Evolutionary conservation across 1,140 invertebrate genomes (phyloP).

Genomic region (Meloidogyne exigua): DNA sequence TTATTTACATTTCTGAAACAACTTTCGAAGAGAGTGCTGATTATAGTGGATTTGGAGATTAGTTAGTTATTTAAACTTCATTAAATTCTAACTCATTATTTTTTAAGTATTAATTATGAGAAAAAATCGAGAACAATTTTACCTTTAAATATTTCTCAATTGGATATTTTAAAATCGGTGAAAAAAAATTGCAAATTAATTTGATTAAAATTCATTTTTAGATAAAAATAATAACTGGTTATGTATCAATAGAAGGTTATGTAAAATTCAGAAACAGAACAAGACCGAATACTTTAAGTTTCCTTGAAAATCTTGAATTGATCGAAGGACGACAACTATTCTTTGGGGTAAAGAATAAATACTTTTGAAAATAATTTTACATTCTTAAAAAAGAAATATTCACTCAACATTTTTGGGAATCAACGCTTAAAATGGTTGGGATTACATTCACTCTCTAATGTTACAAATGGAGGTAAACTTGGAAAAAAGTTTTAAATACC

Average conservation of each 20-base stretch:
- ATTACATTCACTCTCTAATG: constrained; percentile 37
- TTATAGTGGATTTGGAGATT: background rate
- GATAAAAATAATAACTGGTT: constrained; percentile 43
- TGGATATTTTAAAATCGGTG: constrained; percentile 38
- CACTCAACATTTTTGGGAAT: constrained; percentile 47
- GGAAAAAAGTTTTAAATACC: background rate
- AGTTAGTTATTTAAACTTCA: background rate
- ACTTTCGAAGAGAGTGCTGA: background rate
- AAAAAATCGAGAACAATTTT: constrained; percentile 13
- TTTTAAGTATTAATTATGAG: background rate
- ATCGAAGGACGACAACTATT: constrained; percentile 44
- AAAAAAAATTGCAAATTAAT: background rate
- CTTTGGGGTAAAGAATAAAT: constrained; percentile 4
- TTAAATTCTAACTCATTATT: background rate
- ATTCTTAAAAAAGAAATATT: constrained; percentile 35
- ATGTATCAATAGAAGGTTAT: constrained; percentile 39
- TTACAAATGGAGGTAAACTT: constrained; percentile 30
- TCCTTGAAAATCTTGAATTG: constrained; percentile 46
- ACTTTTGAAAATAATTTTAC: background rate
- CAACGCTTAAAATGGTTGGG: constrained; percentile 37
- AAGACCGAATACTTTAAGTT: constrained; percentile 37
- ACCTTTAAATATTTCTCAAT: constrained; percentile 30
- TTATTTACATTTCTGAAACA: too few relatives aligned
- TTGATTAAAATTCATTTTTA: background rate
- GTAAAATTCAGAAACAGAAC: background rate